Evolutionary conservation across 2,888 invertebrate genomes (phyloP).

Genomic region (Drosophila mimica): DNA sequence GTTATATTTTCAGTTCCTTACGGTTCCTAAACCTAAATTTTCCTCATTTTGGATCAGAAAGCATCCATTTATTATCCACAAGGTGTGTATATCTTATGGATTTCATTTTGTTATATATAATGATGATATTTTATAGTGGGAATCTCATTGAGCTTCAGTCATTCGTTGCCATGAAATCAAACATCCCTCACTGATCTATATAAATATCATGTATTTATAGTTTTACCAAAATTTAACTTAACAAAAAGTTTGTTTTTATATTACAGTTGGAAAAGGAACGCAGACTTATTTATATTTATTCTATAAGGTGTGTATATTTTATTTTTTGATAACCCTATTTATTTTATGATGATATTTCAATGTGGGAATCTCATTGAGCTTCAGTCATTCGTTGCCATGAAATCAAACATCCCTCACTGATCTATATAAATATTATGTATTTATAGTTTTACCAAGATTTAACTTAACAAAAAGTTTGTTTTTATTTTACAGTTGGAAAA

Average conservation of each 20-base stretch:
- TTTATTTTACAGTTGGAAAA: neutral
- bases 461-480: neutral
- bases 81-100: conserved; percentile 35
- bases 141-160: conserved; percentile 82
- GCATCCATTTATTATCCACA: neutral
- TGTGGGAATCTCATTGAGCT: conserved; percentile 16
- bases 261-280: neutral
- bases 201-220: neutral
- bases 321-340: neutral
- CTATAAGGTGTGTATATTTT: conserved; percentile 6
- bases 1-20: conserved; percentile 6
- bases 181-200: conserved; percentile 56
- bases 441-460: neutral
- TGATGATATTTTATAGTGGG: conserved; percentile 71
- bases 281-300: neutral
- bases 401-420: conserved; percentile 69
- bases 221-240: neutral
- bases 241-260: neutral
- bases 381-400: conserved; percentile 55
- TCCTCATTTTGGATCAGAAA: no score
- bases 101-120: neutral
- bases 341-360: neutral
- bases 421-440: neutral
- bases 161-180: conserved; percentile 76
- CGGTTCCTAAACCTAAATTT: neutral